Percentiles rank a stretch among this genome's conserved stretches.
phyloP scores from a whole-genome alignment of 2,113 vertebrate genomes.

The Odobenus rosmarus region DNA sequence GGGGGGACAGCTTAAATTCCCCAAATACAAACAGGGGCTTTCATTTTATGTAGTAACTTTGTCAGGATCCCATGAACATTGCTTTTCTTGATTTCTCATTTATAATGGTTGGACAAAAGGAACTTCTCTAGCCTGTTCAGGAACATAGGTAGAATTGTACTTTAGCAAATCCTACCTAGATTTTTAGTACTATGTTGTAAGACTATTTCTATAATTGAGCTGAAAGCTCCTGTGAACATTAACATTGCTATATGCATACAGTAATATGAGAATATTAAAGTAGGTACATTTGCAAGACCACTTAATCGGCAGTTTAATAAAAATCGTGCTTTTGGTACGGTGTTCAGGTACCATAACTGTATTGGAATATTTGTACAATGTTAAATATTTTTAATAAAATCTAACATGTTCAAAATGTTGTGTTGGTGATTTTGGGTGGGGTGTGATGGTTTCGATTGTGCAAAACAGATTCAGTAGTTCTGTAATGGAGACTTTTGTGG shows the following conservation, averaged over 20 bases:
- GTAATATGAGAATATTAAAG: conserved; percentile 52
- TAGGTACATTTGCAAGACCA: conserved; percentile 60
- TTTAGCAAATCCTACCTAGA: conserved; percentile 32
- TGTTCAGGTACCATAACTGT: conserved; percentile 78
- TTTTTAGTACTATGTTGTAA: conserved; percentile 47
- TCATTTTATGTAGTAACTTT: conserved; percentile 58
- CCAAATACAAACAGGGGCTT: conserved; percentile 45
- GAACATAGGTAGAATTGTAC: conserved; percentile 60
- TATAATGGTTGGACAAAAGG: conserved; percentile 26
- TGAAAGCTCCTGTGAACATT: conserved; percentile 51
- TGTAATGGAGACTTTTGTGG: conserved; percentile 12
- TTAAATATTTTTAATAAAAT: conserved; percentile 83
- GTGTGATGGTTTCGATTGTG: conserved; percentile 52
- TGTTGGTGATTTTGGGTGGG: conserved; percentile 82
- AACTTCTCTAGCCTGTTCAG: conserved; percentile 37
- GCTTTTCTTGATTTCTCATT: conserved; percentile 49
- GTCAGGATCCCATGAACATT: conserved; percentile 40
- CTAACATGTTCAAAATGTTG: conserved; percentile 81
- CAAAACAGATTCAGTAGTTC: conserved; percentile 51
- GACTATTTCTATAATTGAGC: conserved; percentile 55
- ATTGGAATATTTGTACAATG: conserved; percentile 81
- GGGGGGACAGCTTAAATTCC: conserved; percentile 18
- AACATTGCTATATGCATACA: conserved; percentile 49
- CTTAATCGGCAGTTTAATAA: conserved; percentile 72
- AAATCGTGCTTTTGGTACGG: conserved; percentile 78